These are phyloP conservation scores for Eurois occulta DNA, from an alignment of 2,888 invertebrate species.

Conservation along the genomic window DNA sequence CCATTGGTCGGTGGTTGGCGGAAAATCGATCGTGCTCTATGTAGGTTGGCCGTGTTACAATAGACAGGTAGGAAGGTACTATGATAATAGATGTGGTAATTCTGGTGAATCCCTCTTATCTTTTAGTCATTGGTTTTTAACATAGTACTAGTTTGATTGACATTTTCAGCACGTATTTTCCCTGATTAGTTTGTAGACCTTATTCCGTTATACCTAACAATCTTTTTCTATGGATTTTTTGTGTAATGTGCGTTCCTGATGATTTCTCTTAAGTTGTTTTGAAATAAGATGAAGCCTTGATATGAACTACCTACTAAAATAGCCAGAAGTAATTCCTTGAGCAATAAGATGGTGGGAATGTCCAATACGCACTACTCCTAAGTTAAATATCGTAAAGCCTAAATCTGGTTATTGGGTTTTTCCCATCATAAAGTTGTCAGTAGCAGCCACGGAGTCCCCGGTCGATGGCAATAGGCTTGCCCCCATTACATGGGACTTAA, in stretches of 20 bases:
- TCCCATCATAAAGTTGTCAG: no score
- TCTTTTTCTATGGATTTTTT: not conserved
- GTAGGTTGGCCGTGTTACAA: conserved; percentile 60
- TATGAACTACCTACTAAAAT: not conserved
- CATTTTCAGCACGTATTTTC: conserved; percentile 33
- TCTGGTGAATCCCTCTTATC: conserved; percentile 48
- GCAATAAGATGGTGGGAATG: not conserved
- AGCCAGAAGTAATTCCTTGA: not conserved
- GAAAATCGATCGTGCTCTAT: conserved; percentile 70
- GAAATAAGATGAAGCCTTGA: not conserved
- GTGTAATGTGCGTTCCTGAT: no score
- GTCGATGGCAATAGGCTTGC: no score
- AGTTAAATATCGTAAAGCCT: not conserved
- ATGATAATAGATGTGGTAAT: conserved; percentile 5
- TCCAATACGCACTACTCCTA: not conserved
- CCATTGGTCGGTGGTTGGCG: conserved; percentile 65
- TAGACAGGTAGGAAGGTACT: conserved; percentile 7
- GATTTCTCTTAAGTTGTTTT: not conserved
- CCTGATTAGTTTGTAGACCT: conserved; percentile 16
- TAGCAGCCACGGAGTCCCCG: no score
- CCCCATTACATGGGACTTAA: no score
- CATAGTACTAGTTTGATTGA: conserved; percentile 19
- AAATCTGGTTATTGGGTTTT: not conserved
- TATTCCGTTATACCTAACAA: not conserved
- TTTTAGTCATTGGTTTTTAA: conserved; percentile 50